Evolutionary conservation across 2,888 invertebrate species (phyloP).

Genomic region (Palloptera scutellata): DNA sequence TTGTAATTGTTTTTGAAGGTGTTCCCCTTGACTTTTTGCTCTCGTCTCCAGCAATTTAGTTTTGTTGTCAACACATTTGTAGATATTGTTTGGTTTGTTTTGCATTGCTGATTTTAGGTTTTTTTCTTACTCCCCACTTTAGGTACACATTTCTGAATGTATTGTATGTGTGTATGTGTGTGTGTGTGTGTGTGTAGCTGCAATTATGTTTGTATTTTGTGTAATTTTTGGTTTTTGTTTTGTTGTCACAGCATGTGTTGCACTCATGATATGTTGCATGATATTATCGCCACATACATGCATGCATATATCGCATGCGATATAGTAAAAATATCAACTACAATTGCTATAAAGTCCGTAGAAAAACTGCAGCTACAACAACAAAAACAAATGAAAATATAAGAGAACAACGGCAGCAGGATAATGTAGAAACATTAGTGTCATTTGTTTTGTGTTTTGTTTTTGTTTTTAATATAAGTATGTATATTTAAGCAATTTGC

Average conservation of each 20-base stretch:
- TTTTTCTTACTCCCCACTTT: conserved; percentile 20
- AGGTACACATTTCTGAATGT: conserved; percentile 1
- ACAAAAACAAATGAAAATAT: conserved; percentile 17
- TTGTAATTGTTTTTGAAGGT: not conserved
- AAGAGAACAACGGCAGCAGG: conserved; percentile 12
- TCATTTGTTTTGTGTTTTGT: not conserved
- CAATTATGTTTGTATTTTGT: conserved; percentile 1
- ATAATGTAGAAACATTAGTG: conserved; percentile 8
- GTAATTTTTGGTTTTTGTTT: conserved; percentile 31
- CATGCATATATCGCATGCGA: conserved; percentile 2
- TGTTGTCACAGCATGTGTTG: conserved; percentile 44
- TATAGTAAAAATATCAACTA: conserved; percentile 9
- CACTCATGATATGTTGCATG: conserved; percentile 40
- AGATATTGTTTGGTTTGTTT: conserved; percentile 11
- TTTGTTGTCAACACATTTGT: conserved; percentile 1
- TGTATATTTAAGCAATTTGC: not conserved
- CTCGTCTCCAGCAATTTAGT: not conserved
- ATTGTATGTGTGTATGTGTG: not conserved
- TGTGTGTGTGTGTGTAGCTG: conserved; percentile 13
- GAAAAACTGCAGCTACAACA: not conserved
- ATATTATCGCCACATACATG: conserved; percentile 23
- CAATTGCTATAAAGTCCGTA: conserved; percentile 1
- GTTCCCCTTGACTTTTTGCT: conserved; percentile 18
- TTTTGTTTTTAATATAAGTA: not conserved
- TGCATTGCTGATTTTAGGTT: conserved; percentile 2